phyloP scores from a whole-genome alignment of 1,140 invertebrate genomes.

The Helicorthomorpha holstii region DNA sequence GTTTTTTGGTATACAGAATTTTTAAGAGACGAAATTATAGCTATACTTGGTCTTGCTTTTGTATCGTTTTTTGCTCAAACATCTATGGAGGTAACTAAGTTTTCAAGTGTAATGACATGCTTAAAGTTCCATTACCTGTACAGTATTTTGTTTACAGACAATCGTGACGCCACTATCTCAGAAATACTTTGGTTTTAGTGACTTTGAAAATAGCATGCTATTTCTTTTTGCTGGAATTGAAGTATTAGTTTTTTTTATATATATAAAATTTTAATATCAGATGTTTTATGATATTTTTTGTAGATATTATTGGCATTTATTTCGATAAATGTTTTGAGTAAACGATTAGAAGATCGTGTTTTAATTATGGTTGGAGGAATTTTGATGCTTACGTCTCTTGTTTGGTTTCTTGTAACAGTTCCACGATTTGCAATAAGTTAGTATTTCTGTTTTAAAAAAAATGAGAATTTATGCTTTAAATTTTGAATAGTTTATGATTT shows the following conservation, averaged over 20 bases:
- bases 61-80: slow-evolving; percentile 16
- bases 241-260: background rate
- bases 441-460: too few relatives aligned
- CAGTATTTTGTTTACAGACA: slow-evolving; percentile 8
- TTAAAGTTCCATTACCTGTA: too few relatives aligned
- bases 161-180: slow-evolving; percentile 13
- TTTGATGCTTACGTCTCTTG: background rate
- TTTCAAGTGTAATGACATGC: slow-evolving; percentile 10
- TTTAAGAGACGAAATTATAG: slow-evolving; percentile 13
- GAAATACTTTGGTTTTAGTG: slow-evolving; percentile 11
- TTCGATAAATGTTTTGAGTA: background rate
- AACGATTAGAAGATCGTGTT: background rate
- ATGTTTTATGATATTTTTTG: background rate
- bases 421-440: background rate
- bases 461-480: too few relatives aligned
- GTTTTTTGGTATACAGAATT: too few relatives aligned
- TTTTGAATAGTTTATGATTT: too few relatives aligned
- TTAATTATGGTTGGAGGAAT: background rate
- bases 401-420: background rate
- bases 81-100: slow-evolving; percentile 11
- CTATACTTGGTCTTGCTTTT: slow-evolving; percentile 12
- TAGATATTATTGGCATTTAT: background rate
- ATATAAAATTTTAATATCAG: background rate
- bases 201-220: slow-evolving; percentile 14
- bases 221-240: slow-evolving; percentile 11